Conservation (phyloP, 1,140 invertebrate species). For the Daktulosphaira vitifoliae region DNA sequence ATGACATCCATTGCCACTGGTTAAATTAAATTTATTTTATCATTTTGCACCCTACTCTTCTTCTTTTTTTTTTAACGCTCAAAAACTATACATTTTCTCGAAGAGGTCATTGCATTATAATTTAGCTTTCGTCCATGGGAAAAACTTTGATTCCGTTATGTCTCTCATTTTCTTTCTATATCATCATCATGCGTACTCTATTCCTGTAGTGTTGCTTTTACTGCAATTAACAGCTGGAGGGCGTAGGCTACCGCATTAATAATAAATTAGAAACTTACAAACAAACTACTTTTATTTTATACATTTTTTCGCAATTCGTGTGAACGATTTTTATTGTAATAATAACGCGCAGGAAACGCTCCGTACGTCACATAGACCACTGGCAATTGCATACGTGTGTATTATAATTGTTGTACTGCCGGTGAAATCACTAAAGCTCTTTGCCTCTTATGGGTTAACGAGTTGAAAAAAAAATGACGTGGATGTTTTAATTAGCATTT, state of each 20-base stretch:
- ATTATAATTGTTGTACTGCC: no score
- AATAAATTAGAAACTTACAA: slow-evolving; percentile 23
- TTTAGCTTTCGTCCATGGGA: slow-evolving; percentile 21
- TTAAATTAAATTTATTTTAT: no score
- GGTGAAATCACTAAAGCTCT: no score
- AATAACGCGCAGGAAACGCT: background rate
- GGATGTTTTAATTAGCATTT: no score
- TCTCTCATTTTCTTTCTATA: slow-evolving; percentile 16
- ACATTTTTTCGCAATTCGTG: slow-evolving; percentile 24
- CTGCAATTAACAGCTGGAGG: slow-evolving; percentile 17
- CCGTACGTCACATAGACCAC: slow-evolving; percentile 16
- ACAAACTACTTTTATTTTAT: slow-evolving; percentile 21
- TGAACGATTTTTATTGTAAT: background rate
- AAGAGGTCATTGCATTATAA: background rate
- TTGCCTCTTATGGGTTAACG: no score
- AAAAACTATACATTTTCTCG: no score
- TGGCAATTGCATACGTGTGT: background rate
- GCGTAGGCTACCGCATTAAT: slow-evolving; percentile 25
- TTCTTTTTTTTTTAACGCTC: no score
- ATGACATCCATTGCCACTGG: no score
- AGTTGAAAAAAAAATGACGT: no score
- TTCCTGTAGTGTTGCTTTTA: background rate
- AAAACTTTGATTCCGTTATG: slow-evolving; percentile 14
- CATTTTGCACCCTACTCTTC: no score
- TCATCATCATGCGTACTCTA: background rate